Evolutionary conservation across 1,140 invertebrate species (phyloP).

Genomic region (Rhopalosiphum maidis): DNA sequence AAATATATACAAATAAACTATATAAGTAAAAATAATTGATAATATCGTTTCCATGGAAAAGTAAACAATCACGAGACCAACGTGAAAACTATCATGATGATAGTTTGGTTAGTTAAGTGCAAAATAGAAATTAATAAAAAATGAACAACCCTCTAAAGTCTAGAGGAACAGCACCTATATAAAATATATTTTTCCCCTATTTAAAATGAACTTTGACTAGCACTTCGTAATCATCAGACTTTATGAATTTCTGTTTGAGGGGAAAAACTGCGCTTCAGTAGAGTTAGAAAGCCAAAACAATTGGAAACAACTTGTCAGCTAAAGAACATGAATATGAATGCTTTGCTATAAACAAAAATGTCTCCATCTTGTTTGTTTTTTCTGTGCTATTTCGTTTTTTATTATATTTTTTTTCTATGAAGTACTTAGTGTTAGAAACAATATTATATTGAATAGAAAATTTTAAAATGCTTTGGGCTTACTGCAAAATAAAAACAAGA

Average conservation of each 20-base stretch:
- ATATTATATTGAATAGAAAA: background rate
- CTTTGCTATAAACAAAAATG: background rate
- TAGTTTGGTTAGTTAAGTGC: background rate
- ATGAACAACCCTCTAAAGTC: background rate
- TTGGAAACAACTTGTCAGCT: background rate
- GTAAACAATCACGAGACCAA: background rate
- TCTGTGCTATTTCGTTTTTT: background rate
- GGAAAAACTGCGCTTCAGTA: background rate
- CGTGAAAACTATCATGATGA: background rate
- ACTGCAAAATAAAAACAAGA: background rate
- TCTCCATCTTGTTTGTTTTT: background rate
- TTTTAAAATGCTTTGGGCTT: background rate
- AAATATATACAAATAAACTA: background rate
- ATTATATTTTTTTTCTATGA: background rate
- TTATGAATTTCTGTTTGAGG: background rate
- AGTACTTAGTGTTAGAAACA: background rate
- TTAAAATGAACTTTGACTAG: background rate
- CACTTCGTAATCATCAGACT: background rate
- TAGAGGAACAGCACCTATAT: background rate
- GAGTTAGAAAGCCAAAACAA: background rate
- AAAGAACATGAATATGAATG: background rate
- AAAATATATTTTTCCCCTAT: background rate
- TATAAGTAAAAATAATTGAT: background rate
- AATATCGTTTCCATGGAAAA: background rate
- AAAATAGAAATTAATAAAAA: conserved; percentile 6